Evolutionary conservation across 2,888 invertebrate species (phyloP), one percentile per base, ranked within the genome.

Genomic region (Agrilus mali): DNA sequence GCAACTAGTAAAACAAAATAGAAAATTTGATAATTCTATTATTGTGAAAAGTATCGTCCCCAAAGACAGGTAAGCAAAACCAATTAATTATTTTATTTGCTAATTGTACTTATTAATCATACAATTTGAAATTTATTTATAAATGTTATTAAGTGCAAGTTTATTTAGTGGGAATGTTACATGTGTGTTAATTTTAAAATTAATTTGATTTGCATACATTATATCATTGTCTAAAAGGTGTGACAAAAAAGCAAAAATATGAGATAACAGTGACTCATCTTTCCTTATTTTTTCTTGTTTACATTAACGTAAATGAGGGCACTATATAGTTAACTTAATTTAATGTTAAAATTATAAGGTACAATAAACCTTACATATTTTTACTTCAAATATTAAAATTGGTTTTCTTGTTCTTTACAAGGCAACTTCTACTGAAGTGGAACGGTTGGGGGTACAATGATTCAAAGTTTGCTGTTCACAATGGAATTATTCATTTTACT

Each of bases 401-500:
- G 8, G 14, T 8, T 13, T 43, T 36, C 27, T 14, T 2, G 48
- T 44, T 52, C 43, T 43, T 44, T 72, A 71, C 44, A 71, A 95
- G 95, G 58, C 90, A 94, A 68, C 85, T 93, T 42, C 66, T 89
- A 32, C 70, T 97, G 40, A 96, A 94, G 71, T 97, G 97, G 97
- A 94, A 96, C 70, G 98, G 98, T 16, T 98, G 98, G 98, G 98
- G 98, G n/a, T 98, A 96, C 73, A 86, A 84, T 51, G 96, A 97
- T 67, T 90, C 95, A 0, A 78, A 78, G 66, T 97, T 98, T 66
- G 66, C 74, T 41, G 61, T 86, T 6, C 74, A 78, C 53, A 69
- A 71, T 4, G 42, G 41, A 17, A 66, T 77, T n/a, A 74, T 87
- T 38, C 74, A 75, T 49, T 95, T 98, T 63, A 84, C 81, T 2